A percentile compares a stretch with the other conserved stretches of the same genome.
Conservation (phyloP, 2,888 invertebrate species). For the Cepaea hortensis region DNA sequence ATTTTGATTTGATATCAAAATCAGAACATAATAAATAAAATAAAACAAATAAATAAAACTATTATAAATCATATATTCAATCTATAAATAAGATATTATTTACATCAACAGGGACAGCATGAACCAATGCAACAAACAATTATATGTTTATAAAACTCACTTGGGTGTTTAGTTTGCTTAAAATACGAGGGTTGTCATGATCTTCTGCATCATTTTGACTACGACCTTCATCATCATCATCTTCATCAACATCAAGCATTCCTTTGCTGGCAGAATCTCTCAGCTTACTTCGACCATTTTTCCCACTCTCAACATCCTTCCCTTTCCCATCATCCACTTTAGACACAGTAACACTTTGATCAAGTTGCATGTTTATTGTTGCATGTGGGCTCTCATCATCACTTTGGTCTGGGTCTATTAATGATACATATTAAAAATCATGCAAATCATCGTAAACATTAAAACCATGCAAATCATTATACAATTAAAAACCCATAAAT, state of each 20-base stretch:
- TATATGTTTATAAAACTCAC: background rate
- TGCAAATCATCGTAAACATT: too few relatives aligned
- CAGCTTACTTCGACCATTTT: background rate
- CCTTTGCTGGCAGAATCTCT: conserved; percentile 29
- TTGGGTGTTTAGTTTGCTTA: conserved; percentile 43
- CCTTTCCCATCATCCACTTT: background rate
- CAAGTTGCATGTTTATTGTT: conserved; percentile 18
- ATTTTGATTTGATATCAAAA: too few relatives aligned
- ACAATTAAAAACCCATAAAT: too few relatives aligned
- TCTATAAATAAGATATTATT: too few relatives aligned
- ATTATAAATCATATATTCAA: too few relatives aligned
- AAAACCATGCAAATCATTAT: too few relatives aligned
- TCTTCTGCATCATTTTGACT: conserved; percentile 29
- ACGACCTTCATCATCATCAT: conserved; percentile 32
- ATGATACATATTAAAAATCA: background rate
- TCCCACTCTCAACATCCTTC: background rate
- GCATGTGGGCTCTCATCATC: conserved; percentile 53
- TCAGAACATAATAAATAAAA: too few relatives aligned
- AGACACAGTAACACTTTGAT: background rate
- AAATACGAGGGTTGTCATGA: conserved; percentile 26
- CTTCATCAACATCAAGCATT: conserved; percentile 9
- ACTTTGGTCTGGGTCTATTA: conserved; percentile 47
- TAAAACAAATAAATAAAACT: too few relatives aligned
- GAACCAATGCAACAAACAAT: too few relatives aligned
- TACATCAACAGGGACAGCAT: too few relatives aligned